Evolutionary conservation across 2,888 invertebrate genomes (phyloP), one percentile per base, ranked within the genome.

Genomic region (Morpho helenor): DNA sequence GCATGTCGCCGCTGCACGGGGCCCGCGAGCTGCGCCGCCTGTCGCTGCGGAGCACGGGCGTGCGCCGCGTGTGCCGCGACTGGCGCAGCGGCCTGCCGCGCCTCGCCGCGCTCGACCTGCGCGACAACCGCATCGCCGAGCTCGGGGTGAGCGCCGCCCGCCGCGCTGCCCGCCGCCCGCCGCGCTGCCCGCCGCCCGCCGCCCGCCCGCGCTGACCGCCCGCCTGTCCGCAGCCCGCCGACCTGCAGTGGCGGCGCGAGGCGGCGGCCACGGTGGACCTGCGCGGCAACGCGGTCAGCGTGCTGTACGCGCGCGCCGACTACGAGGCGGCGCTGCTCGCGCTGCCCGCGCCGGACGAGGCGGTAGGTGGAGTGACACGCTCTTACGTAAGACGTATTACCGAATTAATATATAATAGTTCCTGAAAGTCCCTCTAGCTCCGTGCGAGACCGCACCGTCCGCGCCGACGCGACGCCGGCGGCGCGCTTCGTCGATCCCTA

Each of bases 71-170:
- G 49, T 72, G 71, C 62, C 57, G 40, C 51, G 72, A 71, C 67
- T 72, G 70, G 69, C 58, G 62, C 53, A 4, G 8, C 8, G 22
- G 49, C 44, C 63, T 66, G 53, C 52, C 23, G 10, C 44, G 7
- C n/a, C 71, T 71, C n/a, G 10, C 9, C 23, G 6, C 5, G 16
- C 63, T 73, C 49, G 66, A 69, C 62, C 68, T 73, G 50, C 45
- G 63, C 50, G 0, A 50, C 55, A 73, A 73, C 66, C 56, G 59
- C 60, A 61, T 72, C 54, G 52, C 66, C 9, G 8, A 16, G 44
- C 64, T 73, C 9, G 45, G 59, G 60, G 70, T 68, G 39, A 41
- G 59, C 23, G 31, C 31, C 4, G 31, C 31, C 2, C 31, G 7
- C 2, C 31, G 7, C 22, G 23, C 16, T 16, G 16, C 16, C 16